Evolutionary conservation across 2,113 vertebrate genomes (phyloP).

Genomic region (Mus pahari): DNA sequence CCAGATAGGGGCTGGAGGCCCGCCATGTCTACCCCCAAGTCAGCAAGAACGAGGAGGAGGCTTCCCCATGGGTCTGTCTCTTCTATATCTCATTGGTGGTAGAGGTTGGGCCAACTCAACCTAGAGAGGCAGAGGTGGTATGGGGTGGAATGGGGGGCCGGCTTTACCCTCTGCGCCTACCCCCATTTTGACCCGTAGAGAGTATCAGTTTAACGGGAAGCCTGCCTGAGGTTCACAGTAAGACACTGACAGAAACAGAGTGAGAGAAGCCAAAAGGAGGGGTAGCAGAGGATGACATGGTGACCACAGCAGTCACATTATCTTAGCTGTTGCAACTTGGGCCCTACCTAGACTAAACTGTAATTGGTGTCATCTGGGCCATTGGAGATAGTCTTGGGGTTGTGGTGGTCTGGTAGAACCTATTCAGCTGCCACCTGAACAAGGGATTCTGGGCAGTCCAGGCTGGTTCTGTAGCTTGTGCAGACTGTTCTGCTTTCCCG

Average conservation of each 20-base stretch:
- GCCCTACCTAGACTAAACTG: neutral
- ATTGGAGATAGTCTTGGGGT: neutral
- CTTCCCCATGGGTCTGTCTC: neutral
- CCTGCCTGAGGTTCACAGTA: neutral
- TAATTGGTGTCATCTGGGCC: fast-evolving
- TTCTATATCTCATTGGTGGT: neutral
- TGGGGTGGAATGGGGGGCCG: no score
- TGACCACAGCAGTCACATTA: neutral
- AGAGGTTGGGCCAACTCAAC: neutral
- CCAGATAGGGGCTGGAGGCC: neutral
- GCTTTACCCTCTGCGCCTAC: neutral
- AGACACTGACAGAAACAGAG: neutral
- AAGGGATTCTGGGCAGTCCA: neutral
- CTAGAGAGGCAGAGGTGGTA: neutral
- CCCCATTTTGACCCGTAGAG: neutral
- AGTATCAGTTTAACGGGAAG: neutral
- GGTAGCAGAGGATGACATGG: neutral
- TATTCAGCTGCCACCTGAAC: neutral
- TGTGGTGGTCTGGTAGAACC: neutral
- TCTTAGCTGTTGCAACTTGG: fast-evolving
- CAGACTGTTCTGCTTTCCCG: neutral
- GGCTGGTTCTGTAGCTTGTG: neutral
- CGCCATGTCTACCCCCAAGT: neutral
- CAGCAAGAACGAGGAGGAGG: neutral
- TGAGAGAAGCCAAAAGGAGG: neutral